Evolutionary conservation across 2,888 invertebrate species (phyloP).

Genomic region (Thera obeliscata): DNA sequence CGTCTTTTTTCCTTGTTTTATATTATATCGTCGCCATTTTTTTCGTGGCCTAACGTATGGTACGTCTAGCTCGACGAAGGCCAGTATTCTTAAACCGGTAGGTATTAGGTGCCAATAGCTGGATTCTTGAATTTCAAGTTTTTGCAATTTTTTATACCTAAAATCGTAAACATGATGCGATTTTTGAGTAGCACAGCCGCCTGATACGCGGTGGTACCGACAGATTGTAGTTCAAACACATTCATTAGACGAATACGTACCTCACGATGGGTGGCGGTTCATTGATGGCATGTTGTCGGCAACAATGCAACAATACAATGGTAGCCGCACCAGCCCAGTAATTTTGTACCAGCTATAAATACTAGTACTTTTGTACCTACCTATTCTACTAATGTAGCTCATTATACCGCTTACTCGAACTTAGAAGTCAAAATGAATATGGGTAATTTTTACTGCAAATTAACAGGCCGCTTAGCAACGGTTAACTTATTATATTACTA

Average conservation of each 20-base stretch:
- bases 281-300: constrained; percentile 32
- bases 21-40: background rate
- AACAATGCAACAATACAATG: constrained; percentile 36
- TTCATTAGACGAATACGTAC: constrained; percentile 21
- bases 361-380: constrained; percentile 3
- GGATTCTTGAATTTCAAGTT: constrained; percentile 7
- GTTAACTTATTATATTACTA: no score
- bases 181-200: background rate
- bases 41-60: background rate
- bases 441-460: no score
- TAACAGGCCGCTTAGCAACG: no score
- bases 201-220: constrained; percentile 22
- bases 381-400: background rate
- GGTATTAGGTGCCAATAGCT: background rate
- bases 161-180: background rate
- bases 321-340: constrained; percentile 11
- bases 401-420: background rate
- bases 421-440: background rate
- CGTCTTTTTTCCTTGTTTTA: background rate
- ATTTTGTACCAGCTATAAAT: constrained; percentile 24
- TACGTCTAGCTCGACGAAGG: background rate
- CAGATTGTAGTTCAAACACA: constrained; percentile 17
- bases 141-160: background rate
- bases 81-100: background rate
- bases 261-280: constrained; percentile 29